phyloP scores from a whole-genome alignment of 2,888 invertebrate genomes.

The Zaprionus bogoriensis region DNA sequence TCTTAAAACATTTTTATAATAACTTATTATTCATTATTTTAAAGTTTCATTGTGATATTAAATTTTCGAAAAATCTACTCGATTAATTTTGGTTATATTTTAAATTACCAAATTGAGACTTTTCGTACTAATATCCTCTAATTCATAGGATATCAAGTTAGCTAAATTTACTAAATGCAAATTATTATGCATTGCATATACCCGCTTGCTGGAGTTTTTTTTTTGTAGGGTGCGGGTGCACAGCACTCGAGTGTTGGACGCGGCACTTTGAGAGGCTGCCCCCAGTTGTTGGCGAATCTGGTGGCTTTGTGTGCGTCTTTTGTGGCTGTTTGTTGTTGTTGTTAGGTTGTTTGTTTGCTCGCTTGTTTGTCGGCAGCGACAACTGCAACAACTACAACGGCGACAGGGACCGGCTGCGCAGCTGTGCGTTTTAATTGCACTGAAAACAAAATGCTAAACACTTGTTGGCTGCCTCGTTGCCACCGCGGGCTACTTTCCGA shows the following conservation, averaged over 20 bases:
- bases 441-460: constrained; percentile 74
- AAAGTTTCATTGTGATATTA: too few relatives aligned
- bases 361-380: constrained; percentile 34
- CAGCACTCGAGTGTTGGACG: constrained; percentile 45
- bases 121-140: too few relatives aligned
- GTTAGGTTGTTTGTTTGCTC: too few relatives aligned
- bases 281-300: constrained; percentile 31
- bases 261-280: constrained; percentile 31
- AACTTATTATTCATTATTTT: too few relatives aligned
- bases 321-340: constrained; percentile 64
- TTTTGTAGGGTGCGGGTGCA: constrained; percentile 15
- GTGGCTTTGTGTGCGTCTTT: constrained; percentile 58
- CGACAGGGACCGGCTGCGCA: constrained; percentile 43
- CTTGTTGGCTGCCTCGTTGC: constrained; percentile 61
- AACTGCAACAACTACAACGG: constrained; percentile 24
- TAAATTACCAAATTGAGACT: too few relatives aligned
- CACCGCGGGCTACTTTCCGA: constrained; percentile 52
- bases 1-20: too few relatives aligned
- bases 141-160: too few relatives aligned
- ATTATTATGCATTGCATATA: too few relatives aligned
- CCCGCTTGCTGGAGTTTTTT: not conserved
- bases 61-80: too few relatives aligned
- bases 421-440: constrained; percentile 67
- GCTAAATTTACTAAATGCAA: too few relatives aligned
- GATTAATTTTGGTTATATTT: too few relatives aligned